These are phyloP conservation scores for Callocephalon fimbriatum DNA, from an alignment of 2,113 vertebrate genomes.

Conservation along the genomic window DNA sequence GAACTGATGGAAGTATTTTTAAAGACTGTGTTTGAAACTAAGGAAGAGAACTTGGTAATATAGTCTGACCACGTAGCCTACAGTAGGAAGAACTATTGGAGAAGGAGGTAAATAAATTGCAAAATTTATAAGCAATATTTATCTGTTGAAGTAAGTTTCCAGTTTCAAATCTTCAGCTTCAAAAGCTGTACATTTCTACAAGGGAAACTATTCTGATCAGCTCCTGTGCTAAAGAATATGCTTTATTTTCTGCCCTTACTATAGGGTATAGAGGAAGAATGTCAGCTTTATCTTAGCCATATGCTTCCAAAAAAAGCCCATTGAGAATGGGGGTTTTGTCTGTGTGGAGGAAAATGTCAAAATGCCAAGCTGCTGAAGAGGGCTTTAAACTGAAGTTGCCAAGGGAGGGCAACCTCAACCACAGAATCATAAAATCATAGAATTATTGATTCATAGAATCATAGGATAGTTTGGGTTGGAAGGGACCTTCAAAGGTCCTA, in stretches of 20 bases:
- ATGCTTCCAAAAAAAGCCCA: background rate
- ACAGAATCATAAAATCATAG: background rate
- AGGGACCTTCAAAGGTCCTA: background rate
- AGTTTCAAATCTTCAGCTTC: background rate
- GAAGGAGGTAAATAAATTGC: background rate
- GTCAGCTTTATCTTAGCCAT: background rate
- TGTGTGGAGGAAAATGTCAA: background rate
- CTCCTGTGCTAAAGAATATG: background rate
- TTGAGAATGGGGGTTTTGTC: background rate
- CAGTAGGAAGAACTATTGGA: background rate
- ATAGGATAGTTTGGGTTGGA: background rate
- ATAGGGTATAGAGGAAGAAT: background rate
- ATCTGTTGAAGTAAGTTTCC: background rate
- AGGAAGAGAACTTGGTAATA: background rate
- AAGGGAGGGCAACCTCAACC: background rate
- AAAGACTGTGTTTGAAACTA: background rate
- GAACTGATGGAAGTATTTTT: background rate
- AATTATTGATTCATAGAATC: background rate
- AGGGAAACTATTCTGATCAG: background rate
- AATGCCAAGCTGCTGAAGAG: background rate
- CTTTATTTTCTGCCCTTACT: background rate
- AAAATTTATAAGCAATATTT: background rate
- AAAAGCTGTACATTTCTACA: background rate
- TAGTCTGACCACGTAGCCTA: accelerated
- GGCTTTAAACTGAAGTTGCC: background rate